phyloP scores from a whole-genome alignment of 2,113 vertebrate species.

The Mystacornis crossleyi region DNA sequence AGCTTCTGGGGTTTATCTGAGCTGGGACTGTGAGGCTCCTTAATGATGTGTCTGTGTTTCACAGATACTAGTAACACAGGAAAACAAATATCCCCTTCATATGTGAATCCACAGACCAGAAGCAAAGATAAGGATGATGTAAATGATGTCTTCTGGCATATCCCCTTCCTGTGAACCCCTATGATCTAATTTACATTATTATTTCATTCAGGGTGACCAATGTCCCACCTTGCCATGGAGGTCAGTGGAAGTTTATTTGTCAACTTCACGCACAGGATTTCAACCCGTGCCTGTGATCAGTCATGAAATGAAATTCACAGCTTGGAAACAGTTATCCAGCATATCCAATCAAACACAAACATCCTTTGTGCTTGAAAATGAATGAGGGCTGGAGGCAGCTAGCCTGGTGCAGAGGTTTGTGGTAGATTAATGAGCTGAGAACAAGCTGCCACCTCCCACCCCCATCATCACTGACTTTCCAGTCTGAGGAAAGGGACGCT shows the following conservation, averaged over 20 bases:
- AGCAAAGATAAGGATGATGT: neutral
- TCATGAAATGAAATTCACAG: neutral
- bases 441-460: constrained; percentile 38
- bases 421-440: constrained; percentile 58
- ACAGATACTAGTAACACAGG: neutral
- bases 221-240: neutral
- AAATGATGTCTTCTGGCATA: neutral
- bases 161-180: neutral
- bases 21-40: neutral
- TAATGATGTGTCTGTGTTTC: neutral
- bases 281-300: neutral
- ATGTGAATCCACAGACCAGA: neutral
- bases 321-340: constrained; percentile 22
- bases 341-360: constrained; percentile 21
- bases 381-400: constrained; percentile 14
- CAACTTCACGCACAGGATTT: neutral
- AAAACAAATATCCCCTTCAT: neutral
- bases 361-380: constrained; percentile 16
- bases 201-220: neutral
- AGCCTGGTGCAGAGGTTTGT: neutral
- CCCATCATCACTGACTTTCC: constrained; percentile 13
- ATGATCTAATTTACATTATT: neutral
- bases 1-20: neutral
- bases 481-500: neutral
- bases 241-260: neutral